Evolutionary conservation across 2,113 vertebrate genomes (phyloP).

Genomic region (Scophthalmus maximus): DNA sequence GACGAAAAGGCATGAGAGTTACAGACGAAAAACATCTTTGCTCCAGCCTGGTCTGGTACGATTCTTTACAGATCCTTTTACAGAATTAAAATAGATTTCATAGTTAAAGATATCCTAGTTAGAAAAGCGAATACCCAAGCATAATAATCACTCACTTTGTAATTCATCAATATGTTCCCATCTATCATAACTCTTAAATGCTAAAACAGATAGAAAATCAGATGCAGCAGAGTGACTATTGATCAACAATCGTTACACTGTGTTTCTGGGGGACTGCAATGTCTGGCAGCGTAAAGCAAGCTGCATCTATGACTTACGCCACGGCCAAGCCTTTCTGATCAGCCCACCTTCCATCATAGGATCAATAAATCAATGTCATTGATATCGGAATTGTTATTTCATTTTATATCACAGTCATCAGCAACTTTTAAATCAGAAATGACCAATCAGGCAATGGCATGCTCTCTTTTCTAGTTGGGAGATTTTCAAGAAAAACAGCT

Average conservation of each 20-base stretch:
- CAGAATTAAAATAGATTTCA: background rate
- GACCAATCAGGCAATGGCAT: background rate
- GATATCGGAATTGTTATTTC: background rate
- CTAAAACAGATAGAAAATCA: constrained; percentile 45
- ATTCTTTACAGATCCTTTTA: constrained; percentile 40
- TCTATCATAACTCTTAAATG: constrained; percentile 52
- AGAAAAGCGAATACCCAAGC: constrained; percentile 27
- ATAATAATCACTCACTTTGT: constrained; percentile 55
- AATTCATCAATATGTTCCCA: constrained; percentile 43
- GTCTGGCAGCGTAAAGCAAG: constrained; percentile 22
- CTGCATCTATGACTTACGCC: constrained; percentile 8
- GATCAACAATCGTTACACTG: constrained; percentile 61
- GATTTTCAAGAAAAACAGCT: background rate
- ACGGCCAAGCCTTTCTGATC: constrained; percentile 16
- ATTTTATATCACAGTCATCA: background rate
- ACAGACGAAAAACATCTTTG: constrained; percentile 20
- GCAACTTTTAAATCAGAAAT: background rate
- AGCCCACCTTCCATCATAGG: background rate
- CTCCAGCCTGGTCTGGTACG: constrained; percentile 12
- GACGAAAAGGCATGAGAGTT: constrained; percentile 38
- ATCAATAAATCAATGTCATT: constrained; percentile 6
- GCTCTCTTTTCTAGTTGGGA: background rate
- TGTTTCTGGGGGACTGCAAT: constrained; percentile 45
- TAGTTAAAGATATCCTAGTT: background rate
- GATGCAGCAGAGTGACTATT: constrained; percentile 56